phyloP scores from a whole-genome alignment of 1,140 invertebrate genomes.

The Hermetia illucens region DNA sequence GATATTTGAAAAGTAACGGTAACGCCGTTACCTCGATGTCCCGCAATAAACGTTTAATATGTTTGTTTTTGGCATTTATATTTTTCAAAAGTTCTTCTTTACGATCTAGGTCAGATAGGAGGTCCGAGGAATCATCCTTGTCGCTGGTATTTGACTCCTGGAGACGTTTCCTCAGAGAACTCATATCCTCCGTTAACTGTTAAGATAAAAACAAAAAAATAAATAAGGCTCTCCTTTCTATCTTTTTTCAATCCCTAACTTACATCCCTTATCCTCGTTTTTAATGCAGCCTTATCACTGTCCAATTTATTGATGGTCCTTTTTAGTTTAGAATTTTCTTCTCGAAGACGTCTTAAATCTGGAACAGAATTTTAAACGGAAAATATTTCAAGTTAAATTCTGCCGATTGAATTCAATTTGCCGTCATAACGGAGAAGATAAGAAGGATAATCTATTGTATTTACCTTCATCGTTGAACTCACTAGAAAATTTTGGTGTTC shows the following conservation, averaged over 20 bases:
- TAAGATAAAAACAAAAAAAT: neutral
- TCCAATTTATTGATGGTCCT: constrained; percentile 22
- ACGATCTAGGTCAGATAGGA: constrained; percentile 25
- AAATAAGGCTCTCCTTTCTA: neutral
- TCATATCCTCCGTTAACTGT: constrained; percentile 18
- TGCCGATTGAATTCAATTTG: too few species aligned
- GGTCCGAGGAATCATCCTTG: constrained; percentile 25
- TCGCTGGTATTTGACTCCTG: constrained; percentile 17
- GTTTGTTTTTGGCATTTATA: constrained; percentile 28
- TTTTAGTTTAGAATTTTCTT: constrained; percentile 26
- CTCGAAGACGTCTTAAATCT: constrained; percentile 17
- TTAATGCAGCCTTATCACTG: constrained; percentile 14
- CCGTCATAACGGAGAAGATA: too few species aligned
- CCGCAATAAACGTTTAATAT: constrained; percentile 24
- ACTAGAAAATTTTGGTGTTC: too few species aligned
- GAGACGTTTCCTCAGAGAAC: constrained; percentile 17
- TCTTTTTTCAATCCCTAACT: neutral
- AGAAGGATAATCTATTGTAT: too few species aligned
- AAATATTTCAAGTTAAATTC: too few species aligned
- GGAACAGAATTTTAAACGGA: neutral
- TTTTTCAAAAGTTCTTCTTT: constrained; percentile 27
- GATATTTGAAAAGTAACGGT: neutral
- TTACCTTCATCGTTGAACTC: too few species aligned
- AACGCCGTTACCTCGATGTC: constrained; percentile 21
- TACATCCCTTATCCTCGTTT: constrained; percentile 19